Percentiles rank a stretch among this genome's conserved stretches.
phyloP scores from a whole-genome alignment of 1,140 invertebrate species.

The Parasteatoda tepidariorum region DNA sequence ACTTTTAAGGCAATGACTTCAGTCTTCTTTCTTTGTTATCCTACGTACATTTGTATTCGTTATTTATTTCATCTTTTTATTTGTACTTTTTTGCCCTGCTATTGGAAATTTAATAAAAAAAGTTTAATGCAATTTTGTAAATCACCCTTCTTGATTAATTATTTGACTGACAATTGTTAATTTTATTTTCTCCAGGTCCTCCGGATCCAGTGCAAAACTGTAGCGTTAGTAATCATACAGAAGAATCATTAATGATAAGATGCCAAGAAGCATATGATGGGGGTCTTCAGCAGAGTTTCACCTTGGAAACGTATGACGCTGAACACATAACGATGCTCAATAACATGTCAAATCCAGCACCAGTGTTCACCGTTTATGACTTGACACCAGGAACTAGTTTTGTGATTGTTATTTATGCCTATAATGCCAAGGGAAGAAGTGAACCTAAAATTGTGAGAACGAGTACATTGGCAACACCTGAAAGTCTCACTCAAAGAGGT shows the following conservation, averaged over 20 bases:
- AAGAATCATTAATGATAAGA: slow-evolving; percentile 80
- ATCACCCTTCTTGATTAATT: too few species aligned
- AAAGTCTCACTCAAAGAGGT: slow-evolving; percentile 62
- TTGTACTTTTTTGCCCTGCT: too few species aligned
- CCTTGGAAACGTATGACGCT: slow-evolving; percentile 79
- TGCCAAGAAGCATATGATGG: slow-evolving; percentile 87
- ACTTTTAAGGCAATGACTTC: too few species aligned
- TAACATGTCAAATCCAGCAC: slow-evolving; percentile 38
- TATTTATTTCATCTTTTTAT: too few species aligned
- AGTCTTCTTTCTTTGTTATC: too few species aligned
- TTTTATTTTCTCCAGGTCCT: too few species aligned
- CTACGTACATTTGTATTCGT: too few species aligned
- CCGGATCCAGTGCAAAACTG: slow-evolving; percentile 87
- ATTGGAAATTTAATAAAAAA: too few species aligned
- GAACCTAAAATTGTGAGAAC: slow-evolving; percentile 67
- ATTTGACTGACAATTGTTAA: too few species aligned
- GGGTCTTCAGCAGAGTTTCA: slow-evolving; percentile 82
- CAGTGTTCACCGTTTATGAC: slow-evolving; percentile 49
- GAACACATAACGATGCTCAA: slow-evolving; percentile 65
- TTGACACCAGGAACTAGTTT: slow-evolving; percentile 59
- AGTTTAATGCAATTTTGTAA: too few species aligned
- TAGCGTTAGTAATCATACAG: slow-evolving; percentile 85
- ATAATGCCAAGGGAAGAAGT: slow-evolving; percentile 78
- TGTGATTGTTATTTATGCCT: slow-evolving; percentile 75
- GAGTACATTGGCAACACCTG: slow-evolving; percentile 56